A percentile compares a stretch with the other conserved stretches of the same genome.
These are phyloP conservation scores for Drosophila colorata DNA, from an alignment of 2,888 invertebrate species.

Conservation along the genomic window DNA sequence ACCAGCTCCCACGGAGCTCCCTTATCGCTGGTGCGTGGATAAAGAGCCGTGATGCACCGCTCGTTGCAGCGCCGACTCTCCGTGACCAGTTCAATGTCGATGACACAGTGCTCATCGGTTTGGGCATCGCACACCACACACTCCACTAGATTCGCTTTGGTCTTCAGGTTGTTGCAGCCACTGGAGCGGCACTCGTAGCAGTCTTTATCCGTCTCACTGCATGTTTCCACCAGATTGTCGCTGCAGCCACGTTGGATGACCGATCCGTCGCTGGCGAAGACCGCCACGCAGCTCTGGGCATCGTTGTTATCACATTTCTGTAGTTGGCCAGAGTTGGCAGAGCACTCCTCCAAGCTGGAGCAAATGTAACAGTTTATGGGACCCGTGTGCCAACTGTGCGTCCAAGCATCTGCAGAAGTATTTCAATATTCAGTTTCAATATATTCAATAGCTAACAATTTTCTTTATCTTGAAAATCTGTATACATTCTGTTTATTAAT, in stretches of 20 bases:
- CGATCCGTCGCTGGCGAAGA: conserved; percentile 52
- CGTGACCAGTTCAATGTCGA: conserved; percentile 52
- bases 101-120: conserved; percentile 60
- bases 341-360: conserved; percentile 57
- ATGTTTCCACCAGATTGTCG: conserved; percentile 49
- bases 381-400: conserved; percentile 68
- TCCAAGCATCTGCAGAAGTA: conserved; percentile 53
- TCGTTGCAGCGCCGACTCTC: conserved; percentile 69
- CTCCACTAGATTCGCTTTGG: conserved; percentile 59
- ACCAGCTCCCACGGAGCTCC: conserved; percentile 69
- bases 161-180: conserved; percentile 75
- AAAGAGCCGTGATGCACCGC: conserved; percentile 80
- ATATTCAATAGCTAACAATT: background rate
- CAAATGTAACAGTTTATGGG: conserved; percentile 76
- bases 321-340: conserved; percentile 48
- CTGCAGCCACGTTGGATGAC: conserved; percentile 78
- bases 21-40: conserved; percentile 68
- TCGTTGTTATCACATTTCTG: conserved; percentile 61
- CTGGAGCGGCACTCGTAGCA: conserved; percentile 81
- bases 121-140: conserved; percentile 77
- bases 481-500: no score
- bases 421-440: background rate
- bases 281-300: conserved; percentile 70
- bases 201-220: conserved; percentile 34
- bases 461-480: background rate